Percentiles rank a stretch among this genome's conserved stretches.
These are phyloP conservation scores for Colletes latitarsis DNA, from an alignment of 1,140 invertebrate genomes.

Conservation along the genomic window DNA sequence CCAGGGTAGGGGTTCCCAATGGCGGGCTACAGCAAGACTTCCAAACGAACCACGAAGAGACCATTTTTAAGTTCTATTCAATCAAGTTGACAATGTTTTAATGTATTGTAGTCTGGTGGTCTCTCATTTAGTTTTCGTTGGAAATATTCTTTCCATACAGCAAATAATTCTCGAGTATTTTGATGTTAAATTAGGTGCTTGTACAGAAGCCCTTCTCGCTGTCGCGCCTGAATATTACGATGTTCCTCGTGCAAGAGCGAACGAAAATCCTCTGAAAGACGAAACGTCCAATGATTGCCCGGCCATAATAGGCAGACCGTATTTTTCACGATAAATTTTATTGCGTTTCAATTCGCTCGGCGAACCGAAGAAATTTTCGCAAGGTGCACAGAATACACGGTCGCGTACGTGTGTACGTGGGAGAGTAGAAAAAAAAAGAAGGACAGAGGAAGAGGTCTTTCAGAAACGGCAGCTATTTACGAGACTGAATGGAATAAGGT, in stretches of 20 bases:
- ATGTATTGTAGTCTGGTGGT: too few species aligned
- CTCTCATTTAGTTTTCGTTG: too few species aligned
- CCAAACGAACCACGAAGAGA: too few species aligned
- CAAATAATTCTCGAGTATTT: too few species aligned
- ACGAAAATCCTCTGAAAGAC: not conserved
- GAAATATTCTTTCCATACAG: too few species aligned
- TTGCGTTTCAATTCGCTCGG: conserved; percentile 35
- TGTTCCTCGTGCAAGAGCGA: too few species aligned
- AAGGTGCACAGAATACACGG: conserved; percentile 49
- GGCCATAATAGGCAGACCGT: not conserved
- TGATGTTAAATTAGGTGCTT: too few species aligned
- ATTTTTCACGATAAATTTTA: conserved; percentile 28
- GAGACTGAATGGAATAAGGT: conserved; percentile 74
- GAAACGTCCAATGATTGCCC: conserved; percentile 7
- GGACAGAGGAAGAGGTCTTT: conserved; percentile 56
- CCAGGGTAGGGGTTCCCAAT: too few species aligned
- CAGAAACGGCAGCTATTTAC: conserved; percentile 72
- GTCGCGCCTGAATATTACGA: not conserved
- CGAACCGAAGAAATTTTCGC: conserved; percentile 54
- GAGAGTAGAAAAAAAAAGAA: conserved; percentile 15
- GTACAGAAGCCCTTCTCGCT: not conserved
- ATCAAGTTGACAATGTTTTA: too few species aligned
- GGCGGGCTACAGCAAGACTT: too few species aligned
- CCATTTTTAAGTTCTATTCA: too few species aligned
- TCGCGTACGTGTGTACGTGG: conserved; percentile 26